Base-by-base conservation (phyloP, 2,797 vertebrate genomes). In the Borostomias antarcticus region DNA sequence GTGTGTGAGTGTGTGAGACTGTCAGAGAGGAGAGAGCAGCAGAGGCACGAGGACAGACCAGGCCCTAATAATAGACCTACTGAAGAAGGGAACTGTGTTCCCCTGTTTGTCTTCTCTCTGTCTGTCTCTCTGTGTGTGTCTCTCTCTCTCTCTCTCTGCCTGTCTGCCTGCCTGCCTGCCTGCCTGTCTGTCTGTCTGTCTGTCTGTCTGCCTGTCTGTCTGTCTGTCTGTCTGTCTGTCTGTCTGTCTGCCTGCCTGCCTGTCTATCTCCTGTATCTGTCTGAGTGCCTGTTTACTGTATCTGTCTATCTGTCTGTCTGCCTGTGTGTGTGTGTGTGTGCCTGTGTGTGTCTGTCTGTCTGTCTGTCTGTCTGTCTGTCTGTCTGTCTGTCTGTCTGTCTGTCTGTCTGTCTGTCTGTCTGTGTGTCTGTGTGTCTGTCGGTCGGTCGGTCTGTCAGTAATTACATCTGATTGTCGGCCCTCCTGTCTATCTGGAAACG, bases 1-100 rank as follows among this genome's bases (percentile, higher is more conserved):
- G 17, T 19, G 45, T 48, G n/a, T 64, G 26, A 64, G 48, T 68
- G 53, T 77, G 60, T 56, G 32, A 37, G 51, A 62, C 51, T 66
- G 54, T 77, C 61, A 60, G 40, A 43, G 47, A 74, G 40, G 76
- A 75, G 71, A 73, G 76, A 69, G 73, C 58, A 80, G 54, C 74
- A 50, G 80, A 63, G 62, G 73, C 64, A 67, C 47, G 40, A 74
- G 26, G 19, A 52, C 60, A 58, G 45, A 21, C 3, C 9, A 57
- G 8, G 48, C 35, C 73, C 72, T 79, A 74, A 80, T 85, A 85
- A 84, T 77, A 82, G 70, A 70, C 58, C 66, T 56, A 58, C 66
- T 74, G 72, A 69, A 71, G 69, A 68, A 68, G 62, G 69, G 76
- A 73, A 62, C 69, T 69, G 72, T 56, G 67, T 67, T 75, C n/a